These are phyloP conservation scores for Thymelicus acteon DNA, from an alignment of 2,888 invertebrate genomes.

Conservation along the genomic window DNA sequence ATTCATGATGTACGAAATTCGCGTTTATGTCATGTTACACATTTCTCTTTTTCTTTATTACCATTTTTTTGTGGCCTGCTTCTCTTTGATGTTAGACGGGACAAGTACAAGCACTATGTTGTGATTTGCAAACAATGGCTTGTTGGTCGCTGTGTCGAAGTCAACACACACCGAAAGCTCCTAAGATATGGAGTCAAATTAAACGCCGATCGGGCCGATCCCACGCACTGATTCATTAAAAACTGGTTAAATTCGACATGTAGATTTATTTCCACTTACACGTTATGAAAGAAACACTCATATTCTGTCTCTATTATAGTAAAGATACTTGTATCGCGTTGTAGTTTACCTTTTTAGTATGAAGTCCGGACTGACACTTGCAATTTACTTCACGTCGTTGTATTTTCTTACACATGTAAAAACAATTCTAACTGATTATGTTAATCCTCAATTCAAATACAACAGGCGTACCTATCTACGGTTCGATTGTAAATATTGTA, in stretches of 20 bases:
- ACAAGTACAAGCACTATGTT: slow-evolving; percentile 66
- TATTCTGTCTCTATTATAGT: too few relatives aligned
- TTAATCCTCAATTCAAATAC: slow-evolving; percentile 12
- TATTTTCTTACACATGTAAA: not conserved
- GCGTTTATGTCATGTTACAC: slow-evolving; percentile 46
- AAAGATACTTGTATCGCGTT: too few relatives aligned
- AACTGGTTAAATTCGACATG: not conserved
- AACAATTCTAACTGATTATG: slow-evolving; percentile 2
- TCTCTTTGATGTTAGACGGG: slow-evolving; percentile 48
- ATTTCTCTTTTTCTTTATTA: slow-evolving; percentile 52
- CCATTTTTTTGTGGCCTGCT: slow-evolving; percentile 33
- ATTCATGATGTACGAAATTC: slow-evolving; percentile 43
- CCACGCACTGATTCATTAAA: slow-evolving; percentile 38
- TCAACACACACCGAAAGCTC: slow-evolving; percentile 67
- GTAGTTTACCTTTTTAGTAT: too few relatives aligned
- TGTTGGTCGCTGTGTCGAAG: slow-evolving; percentile 75
- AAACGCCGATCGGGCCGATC: slow-evolving; percentile 57
- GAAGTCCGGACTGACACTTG: too few relatives aligned
- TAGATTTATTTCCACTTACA: not conserved
- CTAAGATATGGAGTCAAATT: slow-evolving; percentile 71
- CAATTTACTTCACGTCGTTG: not conserved
- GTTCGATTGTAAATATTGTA: slow-evolving; percentile 30
- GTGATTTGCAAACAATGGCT: slow-evolving; percentile 83
- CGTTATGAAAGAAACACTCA: too few relatives aligned
- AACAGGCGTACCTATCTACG: slow-evolving; percentile 17